Base-by-base conservation (phyloP, 2,113 vertebrate genomes). In the Typhlomys cinereus region DNA sequence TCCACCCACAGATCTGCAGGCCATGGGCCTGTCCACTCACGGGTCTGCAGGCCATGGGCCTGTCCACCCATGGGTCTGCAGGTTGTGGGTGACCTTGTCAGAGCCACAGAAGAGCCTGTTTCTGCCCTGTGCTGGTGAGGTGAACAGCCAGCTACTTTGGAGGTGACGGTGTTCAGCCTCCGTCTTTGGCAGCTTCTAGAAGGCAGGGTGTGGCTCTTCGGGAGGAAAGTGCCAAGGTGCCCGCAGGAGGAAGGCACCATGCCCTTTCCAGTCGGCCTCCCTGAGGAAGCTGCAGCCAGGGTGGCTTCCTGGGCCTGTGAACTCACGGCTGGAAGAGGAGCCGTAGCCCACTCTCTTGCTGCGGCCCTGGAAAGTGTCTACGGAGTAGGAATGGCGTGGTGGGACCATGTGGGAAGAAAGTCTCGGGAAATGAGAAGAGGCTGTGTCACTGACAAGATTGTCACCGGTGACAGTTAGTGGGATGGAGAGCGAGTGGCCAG, bases 91-190 rank as follows among this genome's bases (percentile, higher is more conserved):
- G 29, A 17, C 64, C 92, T 64, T 78, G 91, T 96, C 84, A 93
- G 81, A 88, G 84, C 34, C 89, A 92, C 52, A 85, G 92, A 86
- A 82, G 52, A 87, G 90, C 85, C 86, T 94, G 87, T 29, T 92
- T 25, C 15, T 70, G 70, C 80, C 83, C 8, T 89, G 39, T 94
- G n/a, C 93, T 87, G 61, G 92, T 96, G 94, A 85, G 57, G 83
- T 89, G 86, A 96, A 73, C 0, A 4, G 57, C 92, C 89, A 92
- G 94, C 89, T 97, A 91, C 81, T 95, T 70, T 69, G 50, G 54
- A 85, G 67, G 61, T 59, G 41, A 83, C 18, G 11, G n/a, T 69
- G 78, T 61, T 25, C 87, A 54, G 21, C 21, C 34, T 36, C 64
- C 39, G 23, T 78, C 81, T 61, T 64, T 78, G 48, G 79, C 94